Evolutionary conservation across 2,113 vertebrate genomes (phyloP).

Genomic region (Oncorhynchus nerka): DNA sequence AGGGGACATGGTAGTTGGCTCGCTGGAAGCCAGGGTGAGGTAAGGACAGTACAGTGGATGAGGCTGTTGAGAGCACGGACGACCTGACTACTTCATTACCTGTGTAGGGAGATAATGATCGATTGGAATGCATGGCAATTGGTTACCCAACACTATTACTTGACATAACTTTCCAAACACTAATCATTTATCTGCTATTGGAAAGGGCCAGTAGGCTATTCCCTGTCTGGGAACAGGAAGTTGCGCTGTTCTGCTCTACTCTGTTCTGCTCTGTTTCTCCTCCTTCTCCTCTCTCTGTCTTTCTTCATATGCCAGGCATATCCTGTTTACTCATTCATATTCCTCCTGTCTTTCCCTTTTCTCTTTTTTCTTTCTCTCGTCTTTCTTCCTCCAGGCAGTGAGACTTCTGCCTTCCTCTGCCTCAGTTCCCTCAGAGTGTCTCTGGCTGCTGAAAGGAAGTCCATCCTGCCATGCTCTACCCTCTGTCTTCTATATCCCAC

Average conservation of each 20-base stretch:
- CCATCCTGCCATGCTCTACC: conserved; percentile 1
- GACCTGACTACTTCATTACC: too few species aligned
- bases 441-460: conserved; percentile 47
- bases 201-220: not conserved
- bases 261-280: not conserved
- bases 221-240: not conserved
- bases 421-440: conserved; percentile 37
- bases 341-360: too few species aligned
- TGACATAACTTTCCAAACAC: too few species aligned
- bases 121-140: too few species aligned
- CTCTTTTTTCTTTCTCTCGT: not conserved
- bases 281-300: not conserved
- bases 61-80: too few species aligned
- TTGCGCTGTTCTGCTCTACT: not conserved
- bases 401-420: conserved; percentile 30
- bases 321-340: too few species aligned
- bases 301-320: not conserved
- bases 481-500: conserved; percentile 33
- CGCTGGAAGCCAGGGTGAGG: too few species aligned
- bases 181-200: too few species aligned
- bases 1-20: too few species aligned
- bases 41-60: too few species aligned
- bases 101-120: too few species aligned
- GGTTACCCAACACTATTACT: too few species aligned
- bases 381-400: conserved; percentile 32